Base-by-base conservation (phyloP, 1,140 invertebrate genomes). In the Lordiphosa mommai region DNA sequence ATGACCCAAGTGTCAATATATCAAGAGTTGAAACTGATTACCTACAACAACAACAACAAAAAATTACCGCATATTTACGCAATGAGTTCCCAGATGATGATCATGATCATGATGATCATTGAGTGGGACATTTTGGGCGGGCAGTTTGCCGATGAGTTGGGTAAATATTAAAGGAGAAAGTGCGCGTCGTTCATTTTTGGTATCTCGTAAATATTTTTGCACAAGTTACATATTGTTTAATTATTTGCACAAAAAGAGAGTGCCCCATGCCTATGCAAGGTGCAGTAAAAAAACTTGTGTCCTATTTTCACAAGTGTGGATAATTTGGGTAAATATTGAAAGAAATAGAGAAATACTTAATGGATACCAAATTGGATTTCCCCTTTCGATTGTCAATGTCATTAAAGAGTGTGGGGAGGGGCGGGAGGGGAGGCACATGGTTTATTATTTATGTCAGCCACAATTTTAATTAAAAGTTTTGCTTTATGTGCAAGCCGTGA, bases 101-200 rank as follows among this genome's bases (percentile, higher is more conserved):
- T n/a, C n/a, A 63, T 49, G 38, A 53, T 34, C 60, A 51, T 41
- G 30, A 38, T 27, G 8, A 37, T 30, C 12, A 27, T 33, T 27
- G 53, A 67, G 55, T 53, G 55, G 34, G 65, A 36, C 43, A n/a
- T 47, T 29, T 8, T 40, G 38, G 36, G 14, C 9, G 56, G 64
- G 64, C 64, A 61, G 60, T 60, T 60, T 69, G 56, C 59, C 65
- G 56, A 69, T 69, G 65, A 69, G 64, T 69, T 69, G 64, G 64
- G 66, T 69, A 70, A 70, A 70, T 69, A 70, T 61, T 70, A 69
- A 70, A 52, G 66, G 66, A 70, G 66, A 70, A 70, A 70, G 66
- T 69, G 65, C 57, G 23, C 23, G 6, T 7, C 5, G 23, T 27
- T 27, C 23, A 7, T 27, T 27, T 27, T 27, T 44, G 66, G 33